A percentile compares a stretch with the other conserved stretches of the same genome.
Evolutionary conservation across 2,888 invertebrate species (phyloP).

Genomic region (Microdon myrmicae): DNA sequence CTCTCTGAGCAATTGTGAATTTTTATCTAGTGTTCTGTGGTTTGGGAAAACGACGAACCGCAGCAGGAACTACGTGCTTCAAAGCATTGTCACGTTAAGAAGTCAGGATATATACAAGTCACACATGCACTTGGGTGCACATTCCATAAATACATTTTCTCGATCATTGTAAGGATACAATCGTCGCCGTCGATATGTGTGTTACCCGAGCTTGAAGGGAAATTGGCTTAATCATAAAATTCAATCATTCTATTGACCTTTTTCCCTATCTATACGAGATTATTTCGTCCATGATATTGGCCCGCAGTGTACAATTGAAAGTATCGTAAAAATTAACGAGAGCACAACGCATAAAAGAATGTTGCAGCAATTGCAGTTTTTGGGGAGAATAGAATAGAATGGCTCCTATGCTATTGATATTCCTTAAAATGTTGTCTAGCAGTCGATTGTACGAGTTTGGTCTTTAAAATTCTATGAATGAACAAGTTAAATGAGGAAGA

Average conservation of each 20-base stretch:
- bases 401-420: no score
- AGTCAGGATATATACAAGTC: constrained; percentile 6
- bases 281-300: constrained; percentile 21
- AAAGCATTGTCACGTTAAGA: constrained; percentile 32
- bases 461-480: no score
- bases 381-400: no score
- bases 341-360: constrained; percentile 5
- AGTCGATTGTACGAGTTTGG: no score
- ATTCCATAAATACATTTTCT: constrained; percentile 36
- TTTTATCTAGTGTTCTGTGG: constrained; percentile 19
- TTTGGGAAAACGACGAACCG: no score
- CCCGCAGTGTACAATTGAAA: constrained; percentile 40
- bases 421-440: no score
- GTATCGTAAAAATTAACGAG: constrained; percentile 48
- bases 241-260: constrained; percentile 54
- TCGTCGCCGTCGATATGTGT: constrained; percentile 4
- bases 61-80: constrained; percentile 20
- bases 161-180: constrained; percentile 40
- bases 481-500: no score
- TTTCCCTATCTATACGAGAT: constrained; percentile 18
- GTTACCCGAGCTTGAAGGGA: constrained; percentile 25
- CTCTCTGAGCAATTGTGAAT: constrained; percentile 22
- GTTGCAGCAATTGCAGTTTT: constrained; percentile 22
- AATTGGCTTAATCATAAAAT: constrained; percentile 54
- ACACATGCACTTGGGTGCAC: constrained; percentile 22